Base-by-base conservation (phyloP, 2,888 invertebrate species). In the Sclerodermus sp. region DNA sequence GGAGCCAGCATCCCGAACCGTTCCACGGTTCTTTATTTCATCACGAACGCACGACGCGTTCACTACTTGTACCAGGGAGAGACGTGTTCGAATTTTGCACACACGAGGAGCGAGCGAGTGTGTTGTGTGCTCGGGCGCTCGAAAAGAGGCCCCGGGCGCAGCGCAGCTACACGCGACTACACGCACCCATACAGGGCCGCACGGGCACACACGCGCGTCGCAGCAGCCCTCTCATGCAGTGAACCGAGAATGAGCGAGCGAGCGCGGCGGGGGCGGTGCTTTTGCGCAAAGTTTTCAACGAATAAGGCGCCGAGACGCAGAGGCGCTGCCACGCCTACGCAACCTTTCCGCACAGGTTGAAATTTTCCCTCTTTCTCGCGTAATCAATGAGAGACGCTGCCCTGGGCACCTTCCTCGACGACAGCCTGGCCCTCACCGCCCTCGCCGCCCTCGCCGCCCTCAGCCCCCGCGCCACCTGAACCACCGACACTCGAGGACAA, bases 331-430 rank as follows among this genome's bases (percentile, higher is more conserved):
- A 75, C 77, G 76, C 77, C 77, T 76, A 76, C 75, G 69, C 68
- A 61, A 70, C 69, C 72, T 71, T 73, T 68, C 67, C 63, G 62
- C 66, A 56, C 47, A 45, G 58, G 53, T 54, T 62, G 64, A 64
- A 75, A 68, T 74, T 73, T 74, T 71, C 77, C 71, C 76, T 77
- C 76, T 77, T 77, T 74, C 77, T 77, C 76, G 70, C 72, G 73
- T 73, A 76, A 77, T 77, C 77, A 75, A 77, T 77, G 77, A 71
- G 70, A 58, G 56, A 66, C 46, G 47, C 48, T 50, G 52, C 43
- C 39, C 17, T 44, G 15, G 38, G n/a, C 39, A 10, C 29, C 14
- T 17, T n/a, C 37, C 17, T 17, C 29, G 36, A 17, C 23, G 32
- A 14, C 8, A 1, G 12, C 23, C 30, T 16, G n/a, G n/a, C 18